Evolutionary conservation across 2,888 invertebrate species (phyloP), one percentile per base, ranked within the genome.

Genomic region (Fabriciana adippe): DNA sequence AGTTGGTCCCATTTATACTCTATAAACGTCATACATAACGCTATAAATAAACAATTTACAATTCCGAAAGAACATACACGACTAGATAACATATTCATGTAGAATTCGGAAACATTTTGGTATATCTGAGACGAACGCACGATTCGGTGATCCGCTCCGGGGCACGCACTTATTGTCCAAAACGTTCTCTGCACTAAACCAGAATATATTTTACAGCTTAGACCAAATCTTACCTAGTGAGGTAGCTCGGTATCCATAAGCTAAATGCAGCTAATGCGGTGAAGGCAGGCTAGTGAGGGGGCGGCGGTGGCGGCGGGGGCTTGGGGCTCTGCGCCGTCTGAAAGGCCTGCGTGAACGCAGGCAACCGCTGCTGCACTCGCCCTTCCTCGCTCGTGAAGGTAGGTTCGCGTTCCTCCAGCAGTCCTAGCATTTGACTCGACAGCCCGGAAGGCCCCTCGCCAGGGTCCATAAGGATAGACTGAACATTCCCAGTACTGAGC

Each of bases 61-160:
- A 87, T 90, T 92, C 92, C 92, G 92, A 92, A 90, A 92, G 90
- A 89, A 92, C 92, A 90, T 92, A 92, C 92, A 91, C 83, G 92
- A 92, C 92, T 92, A 92, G 92, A 92, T 92, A 86, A 89, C 86
- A 90, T 92, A 88, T 90, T 91, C 92, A 92, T 92, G 92, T 86
- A 92, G 91, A 90, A 90, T 92, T 92, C 92, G 92, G 92, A 92
- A 92, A 86, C 78, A 89, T 88, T 92, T 91, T 90, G 91, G 90
- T 90, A 90, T 88, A 90, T 86, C 88, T 82, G 82, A 86, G 80
- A 87, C 85, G 74, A 87, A 88, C 86, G 84, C 85, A 90, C 85
- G 88, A 89, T 90, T 90, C 90, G 91, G 91, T 90, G 89, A 90
- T 85, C 81, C 78, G 55, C 67, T 70, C 51, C 69, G 67, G 47